These are phyloP conservation scores for Phyllotreta striolata DNA, from an alignment of 2,888 invertebrate genomes.

Conservation along the genomic window DNA sequence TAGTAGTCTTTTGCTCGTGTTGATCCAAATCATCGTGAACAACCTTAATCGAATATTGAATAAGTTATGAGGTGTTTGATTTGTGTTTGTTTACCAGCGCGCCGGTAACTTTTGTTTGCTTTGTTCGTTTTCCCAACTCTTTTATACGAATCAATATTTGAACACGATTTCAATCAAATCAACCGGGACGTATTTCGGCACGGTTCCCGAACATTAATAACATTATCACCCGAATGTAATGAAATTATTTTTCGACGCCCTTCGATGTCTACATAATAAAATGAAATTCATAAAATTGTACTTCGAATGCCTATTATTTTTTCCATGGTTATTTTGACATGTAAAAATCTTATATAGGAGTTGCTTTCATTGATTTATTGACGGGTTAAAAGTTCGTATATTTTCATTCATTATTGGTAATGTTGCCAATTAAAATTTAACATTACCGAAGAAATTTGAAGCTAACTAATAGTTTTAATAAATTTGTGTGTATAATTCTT, in stretches of 20 bases:
- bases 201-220: slow-evolving; percentile 14
- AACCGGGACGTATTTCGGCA: slow-evolving; percentile 23
- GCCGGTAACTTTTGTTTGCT: slow-evolving; percentile 29
- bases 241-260: not conserved
- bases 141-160: slow-evolving; percentile 37
- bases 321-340: too few relatives aligned
- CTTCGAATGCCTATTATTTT: too few relatives aligned
- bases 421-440: too few relatives aligned
- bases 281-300: too few relatives aligned
- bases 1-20: slow-evolving; percentile 58
- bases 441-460: too few relatives aligned
- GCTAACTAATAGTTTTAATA: too few relatives aligned
- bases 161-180: slow-evolving; percentile 36
- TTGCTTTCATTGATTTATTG: too few relatives aligned
- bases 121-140: slow-evolving; percentile 34
- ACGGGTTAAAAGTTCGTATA: too few relatives aligned
- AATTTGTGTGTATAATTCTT: too few relatives aligned
- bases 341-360: too few relatives aligned
- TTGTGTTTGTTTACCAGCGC: slow-evolving; percentile 47
- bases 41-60: slow-evolving; percentile 56
- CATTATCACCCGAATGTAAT: slow-evolving; percentile 10
- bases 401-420: too few relatives aligned
- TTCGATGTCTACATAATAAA: too few relatives aligned
- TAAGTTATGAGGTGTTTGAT: slow-evolving; percentile 55
- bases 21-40: slow-evolving; percentile 57